Base-by-base conservation (phyloP, 2,113 vertebrate species). In the Balaeniceps rex region DNA sequence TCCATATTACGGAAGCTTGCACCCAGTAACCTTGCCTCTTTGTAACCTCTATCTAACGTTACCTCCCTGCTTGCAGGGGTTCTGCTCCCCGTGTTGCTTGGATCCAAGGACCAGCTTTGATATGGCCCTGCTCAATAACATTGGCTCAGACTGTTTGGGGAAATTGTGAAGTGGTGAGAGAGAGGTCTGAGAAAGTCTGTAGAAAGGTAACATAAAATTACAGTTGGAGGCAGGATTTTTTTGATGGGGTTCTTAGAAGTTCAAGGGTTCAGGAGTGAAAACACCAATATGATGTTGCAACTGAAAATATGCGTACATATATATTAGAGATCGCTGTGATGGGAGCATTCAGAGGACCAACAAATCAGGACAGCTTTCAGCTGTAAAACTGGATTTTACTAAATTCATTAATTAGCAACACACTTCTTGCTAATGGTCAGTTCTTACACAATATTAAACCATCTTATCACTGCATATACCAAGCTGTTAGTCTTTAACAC, bases 281-380 rank as follows among this genome's bases (percentile, higher is more conserved):
- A 6, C n/a, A 55, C 19, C 14, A 26, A 6, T 44, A 31, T 7
- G 10, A 13, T 34, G 19, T 44, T 80, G 33, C 46, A 74, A 34
- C 24, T 80, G 86, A 80, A 38, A 63, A 51, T 44, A 63, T 34
- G 19, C 0, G 0, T 66, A 51, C 4, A 31, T 63, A 14, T 38
- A 4, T 74, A 34, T 38, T 57, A 42, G 51, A 76, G 29, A n/a
- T 40, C 1, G 1, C 15, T 58, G 44, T 0, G 0, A n/a, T 52
- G 42, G 36, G 9, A 65, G 11, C 44, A 33, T 64, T 76, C 34
- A 22, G n/a, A 66, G 87, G 19, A 83, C 19, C 1, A 19, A 25
- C 4, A 70, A 47, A 58, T 71, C n/a, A 65, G 26, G 23, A 52
- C 23, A 47, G 21, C 44, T 65, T 81, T 90, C 51, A 58, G 22